Evolutionary conservation across 2,113 vertebrate genomes (phyloP), one percentile per base, ranked within the genome.

Genomic region (Zeus faber): DNA sequence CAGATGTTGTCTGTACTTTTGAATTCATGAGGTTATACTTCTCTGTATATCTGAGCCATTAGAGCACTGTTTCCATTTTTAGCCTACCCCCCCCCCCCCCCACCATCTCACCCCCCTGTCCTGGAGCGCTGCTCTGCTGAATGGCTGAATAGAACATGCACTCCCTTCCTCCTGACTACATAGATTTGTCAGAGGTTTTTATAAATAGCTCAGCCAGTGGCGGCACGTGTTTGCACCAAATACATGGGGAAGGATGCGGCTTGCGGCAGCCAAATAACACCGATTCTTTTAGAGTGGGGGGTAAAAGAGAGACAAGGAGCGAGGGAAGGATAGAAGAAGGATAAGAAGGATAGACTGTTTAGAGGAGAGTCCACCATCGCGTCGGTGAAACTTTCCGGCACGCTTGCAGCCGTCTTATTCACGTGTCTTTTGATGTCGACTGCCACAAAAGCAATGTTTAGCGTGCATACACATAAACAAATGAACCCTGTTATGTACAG

Each of bases 101-200:
- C n/a, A n/a, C n/a, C n/a, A n/a, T n/a, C n/a, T n/a, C n/a, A n/a
- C n/a, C n/a, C n/a, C n/a, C n/a, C n/a, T n/a, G n/a, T 85, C 56
- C 69, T 74, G 76, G 82, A 83, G 73, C 46, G 24, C 44, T 55
- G 64, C 74, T 48, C 67, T 75, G 70, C 83, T 83, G 76, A 82
- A 80, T 80, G 82, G 70, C 70, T 80, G 80, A 81, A 70, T 62
- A 70, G 74, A 77, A 85, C 85, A 83, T 74, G 80, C 75, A 72
- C 79, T 57, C 73, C 72, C 79, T 82, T 80, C 54, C 74, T 69
- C 73, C 80, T 87, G 88, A 86, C 84, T 85, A 70, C 72, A 81
- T 62, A 48, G 68, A 85, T 90, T 88, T 84, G 84, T 87, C 81
- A 84, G 83, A 65, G 69, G 49, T 65, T 75, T 76, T 83, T 86